Evolutionary conservation across 2,113 vertebrate species (phyloP).

Genomic region (Verasper variegatus): DNA sequence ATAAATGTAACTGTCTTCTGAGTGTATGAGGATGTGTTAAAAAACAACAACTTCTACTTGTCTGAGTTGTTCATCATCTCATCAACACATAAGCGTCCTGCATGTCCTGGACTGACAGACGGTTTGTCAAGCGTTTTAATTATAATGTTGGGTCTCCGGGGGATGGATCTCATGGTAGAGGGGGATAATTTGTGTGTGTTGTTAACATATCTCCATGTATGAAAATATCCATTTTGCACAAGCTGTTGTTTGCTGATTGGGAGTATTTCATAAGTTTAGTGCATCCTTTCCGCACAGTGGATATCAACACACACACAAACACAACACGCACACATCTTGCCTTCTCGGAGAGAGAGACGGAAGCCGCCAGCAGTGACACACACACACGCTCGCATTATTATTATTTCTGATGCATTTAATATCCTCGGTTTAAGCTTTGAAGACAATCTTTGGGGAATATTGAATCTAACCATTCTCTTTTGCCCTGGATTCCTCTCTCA

Average conservation of each 20-base stretch:
- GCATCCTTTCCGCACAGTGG: slow-evolving; percentile 35
- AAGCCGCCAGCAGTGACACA: slow-evolving; percentile 71
- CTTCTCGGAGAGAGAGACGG: slow-evolving; percentile 14
- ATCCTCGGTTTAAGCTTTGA: slow-evolving; percentile 82
- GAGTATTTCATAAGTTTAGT: slow-evolving; percentile 50
- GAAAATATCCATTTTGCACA: slow-evolving; percentile 45
- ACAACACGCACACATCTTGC: slow-evolving; percentile 24
- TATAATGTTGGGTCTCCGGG: slow-evolving; percentile 83
- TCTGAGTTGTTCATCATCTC: slow-evolving; percentile 66
- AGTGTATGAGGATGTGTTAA: slow-evolving; percentile 35
- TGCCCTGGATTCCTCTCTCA: slow-evolving; percentile 77
- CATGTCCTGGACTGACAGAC: slow-evolving; percentile 82
- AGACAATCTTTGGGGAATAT: slow-evolving; percentile 84
- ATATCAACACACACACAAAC: slow-evolving; percentile 37
- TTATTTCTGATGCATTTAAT: slow-evolving; percentile 83
- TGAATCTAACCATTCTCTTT: slow-evolving; percentile 82
- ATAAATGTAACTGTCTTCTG: slow-evolving; percentile 67
- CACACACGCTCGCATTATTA: slow-evolving; percentile 72
- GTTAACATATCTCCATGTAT: slow-evolving; percentile 25
- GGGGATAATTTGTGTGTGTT: slow-evolving; percentile 61
- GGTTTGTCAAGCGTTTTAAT: slow-evolving; percentile 90
- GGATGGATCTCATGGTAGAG: slow-evolving; percentile 27
- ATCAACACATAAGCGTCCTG: slow-evolving; percentile 72
- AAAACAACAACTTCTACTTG: slow-evolving; percentile 52
- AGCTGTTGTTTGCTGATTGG: slow-evolving; percentile 50